A percentile compares a stretch with the other conserved stretches of the same genome.
Conservation (phyloP, 2,113 vertebrate genomes). For the Brienomyrus brachyistius region DNA sequence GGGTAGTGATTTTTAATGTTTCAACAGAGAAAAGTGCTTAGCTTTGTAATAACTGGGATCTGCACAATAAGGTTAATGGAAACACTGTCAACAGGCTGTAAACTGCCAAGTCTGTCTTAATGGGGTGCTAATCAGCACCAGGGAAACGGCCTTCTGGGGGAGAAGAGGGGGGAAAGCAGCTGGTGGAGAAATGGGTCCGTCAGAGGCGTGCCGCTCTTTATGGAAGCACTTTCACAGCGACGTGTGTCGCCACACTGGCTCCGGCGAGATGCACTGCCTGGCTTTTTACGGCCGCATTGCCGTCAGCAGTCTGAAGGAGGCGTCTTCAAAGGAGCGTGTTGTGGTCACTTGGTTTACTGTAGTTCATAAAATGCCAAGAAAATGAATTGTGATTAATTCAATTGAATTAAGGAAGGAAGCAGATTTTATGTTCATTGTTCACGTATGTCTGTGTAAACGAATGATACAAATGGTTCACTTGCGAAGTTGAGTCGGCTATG, state of each 20-base stretch:
- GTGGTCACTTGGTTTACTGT: not conserved
- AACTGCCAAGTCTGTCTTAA: conserved; percentile 39
- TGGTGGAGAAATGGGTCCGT: conserved; percentile 29
- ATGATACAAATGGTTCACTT: not conserved
- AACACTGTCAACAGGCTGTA: conserved; percentile 45
- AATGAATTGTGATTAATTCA: not conserved
- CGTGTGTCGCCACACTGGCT: not conserved
- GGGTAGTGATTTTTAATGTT: conserved; percentile 39
- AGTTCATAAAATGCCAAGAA: not conserved
- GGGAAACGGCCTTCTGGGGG: conserved; percentile 32
- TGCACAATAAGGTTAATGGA: conserved; percentile 48
- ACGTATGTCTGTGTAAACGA: not conserved
- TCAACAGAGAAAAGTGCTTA: conserved; percentile 47
- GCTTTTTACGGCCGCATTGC: not conserved
- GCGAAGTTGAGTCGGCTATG: not conserved
- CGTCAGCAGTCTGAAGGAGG: not conserved
- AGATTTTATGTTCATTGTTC: not conserved
- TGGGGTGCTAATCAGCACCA: conserved; percentile 45
- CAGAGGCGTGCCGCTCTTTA: conserved; percentile 5
- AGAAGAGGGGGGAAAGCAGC: conserved; percentile 35
- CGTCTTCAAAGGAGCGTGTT: not conserved
- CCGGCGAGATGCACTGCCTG: not conserved
- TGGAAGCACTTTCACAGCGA: not conserved
- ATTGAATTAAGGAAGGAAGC: not conserved
- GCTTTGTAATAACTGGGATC: conserved; percentile 36